Conservation (phyloP, 2,888 invertebrate genomes). For the Thymelicus acteon region DNA sequence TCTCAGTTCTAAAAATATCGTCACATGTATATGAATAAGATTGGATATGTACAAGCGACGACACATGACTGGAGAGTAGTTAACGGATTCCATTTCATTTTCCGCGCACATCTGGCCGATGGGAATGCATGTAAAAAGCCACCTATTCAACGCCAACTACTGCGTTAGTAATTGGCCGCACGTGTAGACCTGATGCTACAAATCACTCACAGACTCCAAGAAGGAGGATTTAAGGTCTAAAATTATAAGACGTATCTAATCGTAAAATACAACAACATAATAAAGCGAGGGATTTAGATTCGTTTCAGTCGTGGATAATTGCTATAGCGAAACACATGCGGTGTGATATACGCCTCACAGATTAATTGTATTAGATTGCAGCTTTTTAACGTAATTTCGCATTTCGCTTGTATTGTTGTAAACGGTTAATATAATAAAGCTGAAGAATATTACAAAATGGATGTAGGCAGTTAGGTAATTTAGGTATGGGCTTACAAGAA, state of each 20-base stretch:
- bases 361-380: too few relatives aligned
- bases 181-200: conserved; percentile 26
- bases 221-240: conserved; percentile 7
- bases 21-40: conserved; percentile 44
- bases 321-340: conserved; percentile 41
- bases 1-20: conserved; percentile 40
- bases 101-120: conserved; percentile 52
- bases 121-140: conserved; percentile 59
- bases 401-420: not conserved
- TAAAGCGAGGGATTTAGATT: not conserved
- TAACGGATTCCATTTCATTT: conserved; percentile 65
- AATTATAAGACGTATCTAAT: conserved; percentile 2
- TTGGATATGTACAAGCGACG: conserved; percentile 44
- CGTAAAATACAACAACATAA: not conserved
- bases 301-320: conserved; percentile 40
- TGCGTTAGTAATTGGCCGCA: conserved; percentile 44
- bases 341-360: not conserved
- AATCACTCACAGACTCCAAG: not conserved
- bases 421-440: too few relatives aligned
- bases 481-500: too few relatives aligned
- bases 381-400: not conserved
- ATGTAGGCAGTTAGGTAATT: too few relatives aligned
- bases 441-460: too few relatives aligned
- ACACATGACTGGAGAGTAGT: conserved; percentile 44
- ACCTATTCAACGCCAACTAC: conserved; percentile 40